Conservation (phyloP, 2,888 invertebrate genomes). For the Drosophila tanythrix region DNA sequence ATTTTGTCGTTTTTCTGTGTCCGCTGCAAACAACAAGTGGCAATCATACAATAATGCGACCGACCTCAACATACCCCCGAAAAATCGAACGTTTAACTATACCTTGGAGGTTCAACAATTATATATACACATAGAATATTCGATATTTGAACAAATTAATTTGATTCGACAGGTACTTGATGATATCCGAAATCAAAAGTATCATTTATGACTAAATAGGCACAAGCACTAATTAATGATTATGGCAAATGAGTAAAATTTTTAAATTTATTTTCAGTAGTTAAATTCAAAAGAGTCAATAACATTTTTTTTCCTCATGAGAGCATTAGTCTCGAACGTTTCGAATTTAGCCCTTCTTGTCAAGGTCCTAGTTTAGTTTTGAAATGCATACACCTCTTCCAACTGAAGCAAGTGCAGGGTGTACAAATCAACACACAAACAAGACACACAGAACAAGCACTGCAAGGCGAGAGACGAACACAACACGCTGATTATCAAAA, state of each 20-base stretch:
- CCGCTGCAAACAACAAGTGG: constrained; percentile 19
- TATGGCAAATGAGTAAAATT: background rate
- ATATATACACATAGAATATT: background rate
- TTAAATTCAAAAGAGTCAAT: background rate
- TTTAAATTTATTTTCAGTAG: background rate
- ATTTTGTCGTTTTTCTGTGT: constrained; percentile 53
- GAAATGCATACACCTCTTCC: background rate
- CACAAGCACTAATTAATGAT: background rate
- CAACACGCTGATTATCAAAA: constrained; percentile 73
- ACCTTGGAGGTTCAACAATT: background rate
- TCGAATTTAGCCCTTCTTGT: no score
- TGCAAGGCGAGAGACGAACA: constrained; percentile 62
- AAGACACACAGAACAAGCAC: constrained; percentile 51
- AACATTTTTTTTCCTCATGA: background rate
- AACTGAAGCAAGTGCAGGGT: constrained; percentile 31
- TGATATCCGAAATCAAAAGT: background rate
- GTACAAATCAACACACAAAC: constrained; percentile 57
- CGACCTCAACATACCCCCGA: constrained; percentile 32
- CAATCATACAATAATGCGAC: background rate
- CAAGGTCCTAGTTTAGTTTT: background rate
- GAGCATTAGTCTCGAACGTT: background rate
- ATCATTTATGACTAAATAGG: background rate
- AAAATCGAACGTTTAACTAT: background rate
- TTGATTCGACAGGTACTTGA: background rate
- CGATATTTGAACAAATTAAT: background rate